Conservation (phyloP, 1,140 invertebrate genomes). For the Bemisia tabaci region DNA sequence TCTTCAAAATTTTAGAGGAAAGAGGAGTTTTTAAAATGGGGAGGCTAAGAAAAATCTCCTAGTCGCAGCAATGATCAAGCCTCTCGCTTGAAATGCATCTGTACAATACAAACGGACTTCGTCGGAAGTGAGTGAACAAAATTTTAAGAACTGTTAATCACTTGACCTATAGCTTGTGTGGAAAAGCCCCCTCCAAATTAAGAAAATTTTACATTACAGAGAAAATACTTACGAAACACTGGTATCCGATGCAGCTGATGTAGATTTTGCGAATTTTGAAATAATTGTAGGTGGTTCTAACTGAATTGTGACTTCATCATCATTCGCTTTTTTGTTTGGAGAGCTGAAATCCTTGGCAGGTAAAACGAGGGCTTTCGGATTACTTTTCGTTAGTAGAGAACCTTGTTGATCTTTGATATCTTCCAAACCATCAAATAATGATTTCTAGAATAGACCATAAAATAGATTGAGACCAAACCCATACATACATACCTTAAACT, state of each 20-base stretch:
- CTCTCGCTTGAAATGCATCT: no score
- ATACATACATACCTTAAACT: no score
- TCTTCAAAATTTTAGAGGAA: no score
- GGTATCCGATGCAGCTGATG: neutral
- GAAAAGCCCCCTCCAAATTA: no score
- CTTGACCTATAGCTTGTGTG: no score
- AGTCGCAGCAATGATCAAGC: no score
- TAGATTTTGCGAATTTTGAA: neutral
- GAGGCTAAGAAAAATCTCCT: no score
- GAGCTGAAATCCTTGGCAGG: neutral
- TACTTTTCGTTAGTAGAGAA: neutral
- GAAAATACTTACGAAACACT: neutral
- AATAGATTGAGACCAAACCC: constrained; percentile 13
- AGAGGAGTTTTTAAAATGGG: no score
- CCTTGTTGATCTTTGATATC: constrained; percentile 29
- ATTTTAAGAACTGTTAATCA: no score
- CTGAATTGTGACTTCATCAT: neutral
- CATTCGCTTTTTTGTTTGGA: neutral
- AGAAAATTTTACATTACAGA: no score
- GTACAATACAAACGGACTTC: no score
- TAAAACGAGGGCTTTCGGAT: neutral
- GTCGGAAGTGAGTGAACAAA: no score
- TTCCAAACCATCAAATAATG: constrained; percentile 52
- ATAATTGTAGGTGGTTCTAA: neutral
- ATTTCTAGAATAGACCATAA: constrained; percentile 36